phyloP scores from a whole-genome alignment of 92 coral and sea anemone species.

The Parazoanthus atlanticus region DNA sequence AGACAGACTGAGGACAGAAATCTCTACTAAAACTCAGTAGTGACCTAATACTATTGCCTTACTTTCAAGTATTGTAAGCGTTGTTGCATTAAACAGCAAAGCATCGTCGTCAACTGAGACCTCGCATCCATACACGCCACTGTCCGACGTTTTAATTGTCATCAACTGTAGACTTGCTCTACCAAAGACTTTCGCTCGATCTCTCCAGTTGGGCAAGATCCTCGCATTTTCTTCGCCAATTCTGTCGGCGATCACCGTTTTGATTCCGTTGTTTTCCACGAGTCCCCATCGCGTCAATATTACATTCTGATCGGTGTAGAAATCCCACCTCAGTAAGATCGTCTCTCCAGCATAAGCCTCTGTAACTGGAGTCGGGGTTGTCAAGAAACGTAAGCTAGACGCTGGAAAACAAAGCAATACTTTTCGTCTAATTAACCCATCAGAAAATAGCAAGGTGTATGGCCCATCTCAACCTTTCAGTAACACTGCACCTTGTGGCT shows the following conservation, averaged over 20 bases:
- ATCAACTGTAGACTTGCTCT: slow-evolving; percentile 24
- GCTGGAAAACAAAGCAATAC: neutral
- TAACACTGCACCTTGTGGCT: neutral
- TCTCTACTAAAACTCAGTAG: no score
- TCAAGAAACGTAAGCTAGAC: slow-evolving; percentile 27
- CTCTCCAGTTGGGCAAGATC: slow-evolving; percentile 1
- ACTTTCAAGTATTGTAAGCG: slow-evolving; percentile 38
- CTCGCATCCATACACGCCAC: slow-evolving; percentile 31
- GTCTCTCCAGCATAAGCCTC: slow-evolving; percentile 35
- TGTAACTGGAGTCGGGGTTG: slow-evolving; percentile 16
- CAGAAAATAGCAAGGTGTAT: neutral
- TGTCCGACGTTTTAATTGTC: slow-evolving; percentile 1
- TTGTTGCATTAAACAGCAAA: slow-evolving; percentile 21
- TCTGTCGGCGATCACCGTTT: slow-evolving; percentile 19
- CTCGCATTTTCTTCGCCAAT: neutral
- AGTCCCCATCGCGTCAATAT: slow-evolving; percentile 24
- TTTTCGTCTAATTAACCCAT: no score
- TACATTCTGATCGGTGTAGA: slow-evolving; percentile 13
- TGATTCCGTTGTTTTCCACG: slow-evolving; percentile 12
- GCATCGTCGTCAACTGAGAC: neutral
- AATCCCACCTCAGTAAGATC: slow-evolving; percentile 27
- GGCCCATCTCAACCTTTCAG: neutral
- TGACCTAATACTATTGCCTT: neutral
- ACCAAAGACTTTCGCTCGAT: slow-evolving; percentile 8
- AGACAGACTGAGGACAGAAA: neutral